A percentile compares a stretch with the other conserved stretches of the same genome.
phyloP scores from a whole-genome alignment of 2,888 invertebrate species.

The Spodoptera littoralis region DNA sequence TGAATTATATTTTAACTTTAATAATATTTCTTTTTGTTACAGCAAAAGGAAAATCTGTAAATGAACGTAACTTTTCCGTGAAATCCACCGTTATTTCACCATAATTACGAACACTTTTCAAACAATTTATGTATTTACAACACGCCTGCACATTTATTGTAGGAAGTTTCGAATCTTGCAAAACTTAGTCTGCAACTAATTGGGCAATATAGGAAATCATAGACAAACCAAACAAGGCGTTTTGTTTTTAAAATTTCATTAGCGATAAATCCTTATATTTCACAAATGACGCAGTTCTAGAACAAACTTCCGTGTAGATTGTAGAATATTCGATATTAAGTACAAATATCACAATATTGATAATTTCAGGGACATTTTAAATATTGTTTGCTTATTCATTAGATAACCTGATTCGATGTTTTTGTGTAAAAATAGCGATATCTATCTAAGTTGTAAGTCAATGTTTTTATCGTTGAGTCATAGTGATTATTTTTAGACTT shows the following conservation, averaged over 20 bases:
- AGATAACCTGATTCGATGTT: conserved; percentile 30
- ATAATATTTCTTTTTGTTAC: too few species aligned
- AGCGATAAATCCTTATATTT: conserved; percentile 1
- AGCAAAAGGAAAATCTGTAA: too few species aligned
- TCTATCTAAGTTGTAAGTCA: conserved; percentile 20
- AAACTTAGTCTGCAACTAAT: background rate
- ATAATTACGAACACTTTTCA: too few species aligned
- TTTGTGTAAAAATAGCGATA: conserved; percentile 28
- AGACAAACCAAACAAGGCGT: background rate
- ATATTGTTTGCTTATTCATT: conserved; percentile 24
- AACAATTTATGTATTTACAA: too few species aligned
- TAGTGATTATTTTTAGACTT: conserved; percentile 33
- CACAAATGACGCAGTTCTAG: conserved; percentile 19
- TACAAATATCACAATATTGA: conserved; percentile 7
- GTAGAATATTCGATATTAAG: conserved; percentile 17
- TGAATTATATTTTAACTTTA: too few species aligned
- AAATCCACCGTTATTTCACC: too few species aligned
- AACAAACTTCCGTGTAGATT: conserved; percentile 24
- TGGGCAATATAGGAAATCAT: conserved; percentile 1
- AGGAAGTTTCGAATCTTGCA: too few species aligned
- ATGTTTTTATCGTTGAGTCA: conserved; percentile 23
- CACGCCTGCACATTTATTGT: too few species aligned
- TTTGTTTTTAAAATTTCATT: background rate
- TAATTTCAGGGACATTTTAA: conserved; percentile 25
- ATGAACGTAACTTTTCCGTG: too few species aligned